Evolutionary conservation across 2,113 vertebrate genomes (phyloP).

Genomic region (Hippopotamus amphibius): DNA sequence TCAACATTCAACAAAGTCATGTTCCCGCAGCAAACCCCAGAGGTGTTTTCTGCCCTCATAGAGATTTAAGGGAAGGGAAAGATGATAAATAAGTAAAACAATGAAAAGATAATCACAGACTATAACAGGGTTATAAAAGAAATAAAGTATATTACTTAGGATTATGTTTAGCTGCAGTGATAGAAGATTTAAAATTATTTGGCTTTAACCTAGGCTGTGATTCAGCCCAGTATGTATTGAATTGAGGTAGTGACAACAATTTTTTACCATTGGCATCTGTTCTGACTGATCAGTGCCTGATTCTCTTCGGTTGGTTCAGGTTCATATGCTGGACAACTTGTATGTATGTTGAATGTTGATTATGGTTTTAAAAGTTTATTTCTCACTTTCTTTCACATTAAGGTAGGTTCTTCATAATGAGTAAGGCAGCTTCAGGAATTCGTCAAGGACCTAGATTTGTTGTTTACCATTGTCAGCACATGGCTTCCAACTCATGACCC

Average conservation of each 20-base stretch:
- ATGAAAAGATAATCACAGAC: constrained; percentile 3
- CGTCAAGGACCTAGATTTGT: neutral
- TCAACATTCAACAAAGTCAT: neutral
- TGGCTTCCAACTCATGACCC: neutral
- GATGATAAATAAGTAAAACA: constrained; percentile 7
- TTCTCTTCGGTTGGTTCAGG: neutral
- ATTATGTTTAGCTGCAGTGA: neutral
- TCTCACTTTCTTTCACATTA: neutral
- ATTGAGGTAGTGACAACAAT: too few relatives aligned
- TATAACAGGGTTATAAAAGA: neutral
- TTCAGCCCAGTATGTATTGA: neutral
- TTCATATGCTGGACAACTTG: neutral
- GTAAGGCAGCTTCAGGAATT: neutral
- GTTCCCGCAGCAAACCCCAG: constrained; percentile 7
- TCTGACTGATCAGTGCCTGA: neutral
- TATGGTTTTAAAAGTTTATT: neutral
- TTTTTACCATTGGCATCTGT: neutral
- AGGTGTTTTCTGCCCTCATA: neutral
- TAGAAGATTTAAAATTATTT: neutral
- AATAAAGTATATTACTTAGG: neutral
- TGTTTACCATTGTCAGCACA: neutral
- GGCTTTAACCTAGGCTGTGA: neutral
- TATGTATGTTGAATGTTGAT: neutral
- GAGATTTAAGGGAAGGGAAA: neutral
- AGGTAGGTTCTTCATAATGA: neutral